Conservation (phyloP, 2,888 invertebrate genomes). For the Acrobasis suavella region DNA sequence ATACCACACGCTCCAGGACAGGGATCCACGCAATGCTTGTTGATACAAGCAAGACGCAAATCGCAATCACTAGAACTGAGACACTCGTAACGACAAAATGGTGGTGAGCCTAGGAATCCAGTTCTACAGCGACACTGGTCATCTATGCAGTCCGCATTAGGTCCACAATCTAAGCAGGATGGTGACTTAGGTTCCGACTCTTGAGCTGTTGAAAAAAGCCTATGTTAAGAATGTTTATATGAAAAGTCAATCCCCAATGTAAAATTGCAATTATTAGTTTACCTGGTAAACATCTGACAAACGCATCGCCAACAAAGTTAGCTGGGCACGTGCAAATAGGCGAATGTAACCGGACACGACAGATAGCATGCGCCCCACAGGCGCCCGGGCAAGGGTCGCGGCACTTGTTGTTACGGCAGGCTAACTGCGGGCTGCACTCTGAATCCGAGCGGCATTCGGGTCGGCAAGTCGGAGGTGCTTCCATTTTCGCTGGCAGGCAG, state of each 20-base stretch:
- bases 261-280: constrained; percentile 40
- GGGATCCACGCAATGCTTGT: constrained; percentile 87
- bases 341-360: constrained; percentile 87
- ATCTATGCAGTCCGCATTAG: constrained; percentile 87
- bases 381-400: constrained; percentile 88
- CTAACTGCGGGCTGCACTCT: constrained; percentile 84
- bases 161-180: constrained; percentile 87
- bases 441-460: constrained; percentile 88
- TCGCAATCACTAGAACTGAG: constrained; percentile 87
- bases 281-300: constrained; percentile 85
- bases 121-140: constrained; percentile 86
- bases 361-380: constrained; percentile 88
- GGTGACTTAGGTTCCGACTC: constrained; percentile 72
- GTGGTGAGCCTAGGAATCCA: constrained; percentile 87
- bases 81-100: constrained; percentile 89
- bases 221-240: constrained; percentile 9
- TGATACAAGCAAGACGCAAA: constrained; percentile 86
- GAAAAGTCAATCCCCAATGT: not conserved
- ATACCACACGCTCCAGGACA: constrained; percentile 89
- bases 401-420: constrained; percentile 86
- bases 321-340: constrained; percentile 89
- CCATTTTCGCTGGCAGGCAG: constrained; percentile 86
- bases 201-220: constrained; percentile 46
- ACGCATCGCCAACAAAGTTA: constrained; percentile 89
- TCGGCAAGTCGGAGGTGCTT: constrained; percentile 88